Evolutionary conservation across 2,113 vertebrate genomes (phyloP).

Genomic region (Spilogale gracilis): DNA sequence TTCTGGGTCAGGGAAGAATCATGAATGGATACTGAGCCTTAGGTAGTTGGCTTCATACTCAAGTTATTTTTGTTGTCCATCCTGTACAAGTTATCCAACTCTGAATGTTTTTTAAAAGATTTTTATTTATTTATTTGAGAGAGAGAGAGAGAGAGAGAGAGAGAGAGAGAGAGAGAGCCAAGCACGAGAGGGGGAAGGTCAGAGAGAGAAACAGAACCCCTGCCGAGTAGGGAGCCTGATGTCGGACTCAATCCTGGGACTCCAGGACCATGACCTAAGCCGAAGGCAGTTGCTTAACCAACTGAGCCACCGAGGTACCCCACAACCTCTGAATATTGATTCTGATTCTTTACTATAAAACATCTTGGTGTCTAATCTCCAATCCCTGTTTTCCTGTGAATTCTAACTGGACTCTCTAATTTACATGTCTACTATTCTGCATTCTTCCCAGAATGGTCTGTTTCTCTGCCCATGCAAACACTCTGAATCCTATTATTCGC

Average conservation of each 20-base stretch:
- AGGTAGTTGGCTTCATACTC: not conserved
- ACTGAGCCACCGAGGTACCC: no score
- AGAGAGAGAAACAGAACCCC: no score
- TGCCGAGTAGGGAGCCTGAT: no score
- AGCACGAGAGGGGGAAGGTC: no score
- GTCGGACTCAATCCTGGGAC: no score
- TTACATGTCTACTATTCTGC: not conserved
- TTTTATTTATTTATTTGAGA: no score
- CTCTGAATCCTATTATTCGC: not conserved
- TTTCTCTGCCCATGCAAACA: not conserved
- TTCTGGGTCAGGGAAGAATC: not conserved
- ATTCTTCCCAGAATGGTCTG: not conserved
- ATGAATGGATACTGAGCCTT: not conserved
- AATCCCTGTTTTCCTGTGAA: not conserved
- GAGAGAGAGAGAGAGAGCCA: no score
- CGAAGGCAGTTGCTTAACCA: no score
- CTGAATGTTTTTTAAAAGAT: no score
- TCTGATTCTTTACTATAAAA: not conserved
- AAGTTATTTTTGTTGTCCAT: not conserved
- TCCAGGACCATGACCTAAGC: no score
- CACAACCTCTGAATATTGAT: not conserved
- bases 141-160: no score
- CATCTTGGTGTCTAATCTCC: not conserved
- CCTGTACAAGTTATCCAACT: not conserved
- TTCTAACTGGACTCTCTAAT: not conserved